phyloP scores from a whole-genome alignment of 2,888 invertebrate species.

The Acanthococcus lagerstroemiae region DNA sequence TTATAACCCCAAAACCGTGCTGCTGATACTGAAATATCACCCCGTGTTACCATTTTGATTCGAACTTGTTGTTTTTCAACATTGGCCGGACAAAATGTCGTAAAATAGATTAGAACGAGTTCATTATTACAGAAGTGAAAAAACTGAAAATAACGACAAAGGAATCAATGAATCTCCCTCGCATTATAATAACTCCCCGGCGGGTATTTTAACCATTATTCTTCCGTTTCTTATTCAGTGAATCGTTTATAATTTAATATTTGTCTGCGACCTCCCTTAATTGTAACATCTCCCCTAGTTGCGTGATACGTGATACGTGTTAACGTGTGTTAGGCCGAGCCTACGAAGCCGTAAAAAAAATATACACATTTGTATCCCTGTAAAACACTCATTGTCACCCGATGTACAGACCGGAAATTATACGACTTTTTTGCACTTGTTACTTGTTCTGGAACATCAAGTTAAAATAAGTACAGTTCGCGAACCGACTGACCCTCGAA shows the following conservation, averaged over 20 bases:
- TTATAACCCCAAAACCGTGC: too few species aligned
- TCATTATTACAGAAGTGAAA: conserved; percentile 2
- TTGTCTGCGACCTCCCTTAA: conserved; percentile 26
- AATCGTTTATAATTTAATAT: conserved; percentile 29
- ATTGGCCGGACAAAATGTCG: too few species aligned
- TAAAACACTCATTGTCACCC: neutral
- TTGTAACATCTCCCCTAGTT: conserved; percentile 22
- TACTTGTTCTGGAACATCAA: too few species aligned
- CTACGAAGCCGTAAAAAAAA: neutral
- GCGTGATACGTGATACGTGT: conserved; percentile 18
- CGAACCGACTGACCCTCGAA: too few species aligned
- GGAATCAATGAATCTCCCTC: conserved; percentile 4
- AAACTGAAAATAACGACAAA: neutral
- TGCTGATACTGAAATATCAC: too few species aligned
- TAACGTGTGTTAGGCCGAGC: conserved; percentile 15
- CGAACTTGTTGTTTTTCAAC: too few species aligned
- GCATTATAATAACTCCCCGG: conserved; percentile 21
- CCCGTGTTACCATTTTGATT: too few species aligned
- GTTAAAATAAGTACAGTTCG: too few species aligned
- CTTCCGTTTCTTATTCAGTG: conserved; percentile 25
- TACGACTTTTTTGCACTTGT: too few species aligned
- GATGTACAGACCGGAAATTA: too few species aligned
- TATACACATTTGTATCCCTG: neutral
- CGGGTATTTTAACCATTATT: conserved; percentile 28
- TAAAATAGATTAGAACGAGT: too few species aligned